These are phyloP conservation scores for Spinibarbus caldwelli DNA, from an alignment of 2,797 vertebrate species.

Conservation along the genomic window DNA sequence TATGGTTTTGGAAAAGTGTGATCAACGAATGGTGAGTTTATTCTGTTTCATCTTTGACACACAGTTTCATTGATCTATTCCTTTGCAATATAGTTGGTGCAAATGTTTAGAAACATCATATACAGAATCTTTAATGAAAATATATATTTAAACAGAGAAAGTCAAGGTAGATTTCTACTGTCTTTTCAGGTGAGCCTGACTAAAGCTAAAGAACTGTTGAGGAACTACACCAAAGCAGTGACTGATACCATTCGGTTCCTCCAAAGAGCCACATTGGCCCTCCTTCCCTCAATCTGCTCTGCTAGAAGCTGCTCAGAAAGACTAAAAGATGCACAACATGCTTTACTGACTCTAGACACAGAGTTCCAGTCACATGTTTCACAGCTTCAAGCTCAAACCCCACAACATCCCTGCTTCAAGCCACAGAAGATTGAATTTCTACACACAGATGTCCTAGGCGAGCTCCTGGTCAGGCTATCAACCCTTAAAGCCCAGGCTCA, in stretches of 20 bases:
- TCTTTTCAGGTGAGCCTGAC: conserved; percentile 75
- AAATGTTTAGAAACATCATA: not conserved
- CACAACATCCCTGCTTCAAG: conserved; percentile 69
- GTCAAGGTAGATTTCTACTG: not conserved
- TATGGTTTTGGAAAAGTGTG: conserved; percentile 73
- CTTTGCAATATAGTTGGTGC: not conserved
- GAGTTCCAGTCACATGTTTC: conserved; percentile 77
- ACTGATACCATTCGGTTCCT: conserved; percentile 68
- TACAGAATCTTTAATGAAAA: not conserved
- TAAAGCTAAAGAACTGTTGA: conserved; percentile 71
- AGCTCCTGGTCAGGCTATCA: conserved; percentile 76
- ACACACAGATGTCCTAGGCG: conserved; percentile 73
- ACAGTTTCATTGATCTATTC: not conserved
- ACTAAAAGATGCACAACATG: conserved; percentile 65
- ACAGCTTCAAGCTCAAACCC: conserved; percentile 71
- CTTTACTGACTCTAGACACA: conserved; percentile 68
- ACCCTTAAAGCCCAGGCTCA: conserved; percentile 75
- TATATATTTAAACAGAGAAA: not conserved
- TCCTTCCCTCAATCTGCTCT: conserved; percentile 67
- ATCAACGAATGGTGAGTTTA: conserved; percentile 77
- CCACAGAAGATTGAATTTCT: conserved; percentile 70
- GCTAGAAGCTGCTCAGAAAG: conserved; percentile 65
- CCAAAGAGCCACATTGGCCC: conserved; percentile 66
- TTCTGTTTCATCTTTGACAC: not conserved
- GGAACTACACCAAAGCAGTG: conserved; percentile 71